Base-by-base conservation (phyloP, 2,113 vertebrate genomes). In the Hemibagrus wyckioides region DNA sequence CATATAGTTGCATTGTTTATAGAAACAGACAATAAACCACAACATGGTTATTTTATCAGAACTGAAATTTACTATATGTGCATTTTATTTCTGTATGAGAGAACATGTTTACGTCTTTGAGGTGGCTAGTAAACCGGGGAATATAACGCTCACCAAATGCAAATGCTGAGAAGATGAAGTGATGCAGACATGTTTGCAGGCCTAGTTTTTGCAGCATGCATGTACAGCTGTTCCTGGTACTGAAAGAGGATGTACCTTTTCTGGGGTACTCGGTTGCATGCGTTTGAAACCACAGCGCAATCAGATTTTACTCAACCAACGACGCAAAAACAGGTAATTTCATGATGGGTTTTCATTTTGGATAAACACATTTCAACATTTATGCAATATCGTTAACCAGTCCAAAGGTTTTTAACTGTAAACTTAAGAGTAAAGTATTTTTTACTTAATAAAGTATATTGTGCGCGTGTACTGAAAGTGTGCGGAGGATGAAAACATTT, bases 221-320 rank as follows among this genome's bases (percentile, higher is more conserved):
- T 73, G 44, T 33, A 84, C 67, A 4, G 39, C 75, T 86, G 57
- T 41, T 61, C 73, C 65, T 90, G n/a, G 41, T 52, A 1, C 89
- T 92, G 85, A 57, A 88, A 83, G 86, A 87, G 80, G 86, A 83
- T 83, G 86, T 83, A 30, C 77, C 28, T 76, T 39, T 50, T 82
- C 28, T 33, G 54, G 28, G 79, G 65, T 69, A 48, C 52, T 75
- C 30, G 30, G 56, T 6, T 52, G 41, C 15, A 5, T 1, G 30
- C 57, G 15, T 25, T 50, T 76, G 21, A 61, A 87, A 83, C 86
- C 65, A 52, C 69, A 87, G 57, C 28, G 28, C 39, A 48, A 48
- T 39, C 36, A 36, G 30, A 63, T 65, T 82, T 41, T 63, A 77
- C 80, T 52, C 25, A 76, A 73, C 50, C 8, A 21, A 63, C 54